Evolutionary conservation across 2,797 vertebrate genomes (phyloP).

Genomic region (Aselliscus stoliczkanus): DNA sequence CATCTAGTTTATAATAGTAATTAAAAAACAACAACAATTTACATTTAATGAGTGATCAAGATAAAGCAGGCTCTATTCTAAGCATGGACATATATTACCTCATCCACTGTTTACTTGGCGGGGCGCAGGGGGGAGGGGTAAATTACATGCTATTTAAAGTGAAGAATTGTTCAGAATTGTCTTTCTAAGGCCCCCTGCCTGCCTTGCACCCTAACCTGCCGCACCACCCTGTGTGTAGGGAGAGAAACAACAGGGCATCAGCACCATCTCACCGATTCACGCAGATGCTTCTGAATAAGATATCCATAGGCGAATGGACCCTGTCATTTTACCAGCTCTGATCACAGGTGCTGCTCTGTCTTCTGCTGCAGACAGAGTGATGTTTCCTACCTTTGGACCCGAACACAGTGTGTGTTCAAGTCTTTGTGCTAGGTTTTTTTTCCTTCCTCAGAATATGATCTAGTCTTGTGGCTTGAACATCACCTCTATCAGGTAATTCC

Average conservation of each 20-base stretch:
- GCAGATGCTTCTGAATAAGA: neutral
- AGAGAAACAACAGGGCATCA: neutral
- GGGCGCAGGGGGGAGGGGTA: neutral
- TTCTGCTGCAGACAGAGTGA: neutral
- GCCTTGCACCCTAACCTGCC: neutral
- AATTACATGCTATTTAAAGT: neutral
- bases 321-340: neutral
- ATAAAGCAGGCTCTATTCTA: slow-evolving; percentile 10
- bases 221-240: neutral
- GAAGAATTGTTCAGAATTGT: neutral
- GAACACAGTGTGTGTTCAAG: neutral
- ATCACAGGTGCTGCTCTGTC: neutral
- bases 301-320: neutral
- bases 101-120: neutral
- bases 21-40: slow-evolving; percentile 28
- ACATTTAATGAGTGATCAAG: slow-evolving; percentile 27
- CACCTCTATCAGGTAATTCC: neutral
- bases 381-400: neutral
- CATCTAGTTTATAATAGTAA: slow-evolving; percentile 6
- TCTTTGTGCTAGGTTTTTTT: neutral
- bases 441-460: neutral
- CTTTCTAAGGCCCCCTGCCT: neutral
- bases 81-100: neutral
- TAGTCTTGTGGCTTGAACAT: neutral
- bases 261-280: neutral